phyloP scores from a whole-genome alignment of 1,140 invertebrate species.

The Bombus ignitus region DNA sequence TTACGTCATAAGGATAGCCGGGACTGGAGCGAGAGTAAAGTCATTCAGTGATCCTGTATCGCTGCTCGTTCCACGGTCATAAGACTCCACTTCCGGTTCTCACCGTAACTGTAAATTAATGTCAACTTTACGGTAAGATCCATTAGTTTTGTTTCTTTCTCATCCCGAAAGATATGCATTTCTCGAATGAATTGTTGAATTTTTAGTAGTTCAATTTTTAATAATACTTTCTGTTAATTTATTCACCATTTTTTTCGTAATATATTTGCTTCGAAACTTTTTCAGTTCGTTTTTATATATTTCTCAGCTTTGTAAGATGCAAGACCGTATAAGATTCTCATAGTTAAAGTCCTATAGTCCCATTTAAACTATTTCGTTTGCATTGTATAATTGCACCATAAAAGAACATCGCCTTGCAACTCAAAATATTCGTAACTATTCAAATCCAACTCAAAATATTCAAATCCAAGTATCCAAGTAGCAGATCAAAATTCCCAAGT shows the following conservation, averaged over 20 bases:
- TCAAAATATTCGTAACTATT: background rate
- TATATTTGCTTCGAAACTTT: background rate
- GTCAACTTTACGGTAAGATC: background rate
- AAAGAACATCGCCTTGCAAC: background rate
- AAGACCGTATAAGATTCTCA: no score
- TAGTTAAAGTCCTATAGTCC: no score
- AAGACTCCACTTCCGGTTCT: background rate
- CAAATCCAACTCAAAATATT: background rate
- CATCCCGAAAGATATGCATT: background rate
- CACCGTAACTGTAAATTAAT: background rate
- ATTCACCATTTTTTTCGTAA: background rate
- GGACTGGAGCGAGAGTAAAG: constrained; percentile 55
- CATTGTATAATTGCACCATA: background rate
- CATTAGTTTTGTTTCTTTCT: no score
- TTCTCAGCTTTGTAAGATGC: no score
- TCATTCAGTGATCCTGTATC: constrained; percentile 62
- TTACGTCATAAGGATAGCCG: constrained; percentile 75
- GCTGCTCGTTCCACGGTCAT: background rate
- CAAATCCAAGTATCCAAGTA: background rate
- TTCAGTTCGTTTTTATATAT: background rate
- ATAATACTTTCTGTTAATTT: background rate
- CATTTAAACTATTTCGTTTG: background rate
- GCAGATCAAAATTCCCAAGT: background rate
- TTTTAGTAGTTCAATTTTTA: background rate
- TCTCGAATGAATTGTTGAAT: background rate